A percentile compares a stretch with the other conserved stretches of the same genome.
Evolutionary conservation across 1,140 invertebrate species (phyloP).

Genomic region (Bursaphelenchus mucronatus): DNA sequence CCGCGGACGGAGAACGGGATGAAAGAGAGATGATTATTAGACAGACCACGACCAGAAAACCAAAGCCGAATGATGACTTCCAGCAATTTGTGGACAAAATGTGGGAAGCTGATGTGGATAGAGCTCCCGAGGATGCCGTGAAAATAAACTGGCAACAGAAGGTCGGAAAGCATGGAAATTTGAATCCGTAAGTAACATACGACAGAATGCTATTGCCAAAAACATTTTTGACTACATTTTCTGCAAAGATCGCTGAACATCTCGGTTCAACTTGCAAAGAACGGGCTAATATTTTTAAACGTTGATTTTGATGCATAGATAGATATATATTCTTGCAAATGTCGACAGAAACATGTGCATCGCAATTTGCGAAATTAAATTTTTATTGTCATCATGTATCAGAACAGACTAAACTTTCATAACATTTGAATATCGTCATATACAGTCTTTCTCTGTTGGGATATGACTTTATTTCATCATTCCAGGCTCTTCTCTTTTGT

Average conservation of each 20-base stretch:
- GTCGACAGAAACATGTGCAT: too few species aligned
- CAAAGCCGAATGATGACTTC: constrained; percentile 27
- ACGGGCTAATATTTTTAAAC: too few species aligned
- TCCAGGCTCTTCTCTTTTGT: constrained; percentile 42
- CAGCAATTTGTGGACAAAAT: constrained; percentile 46
- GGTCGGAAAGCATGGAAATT: constrained; percentile 11
- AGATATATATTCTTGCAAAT: too few species aligned
- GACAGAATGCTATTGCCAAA: constrained; percentile 18
- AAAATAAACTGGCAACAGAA: constrained; percentile 28
- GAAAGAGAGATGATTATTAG: not conserved
- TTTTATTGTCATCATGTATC: constrained; percentile 25
- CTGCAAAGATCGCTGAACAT: too few species aligned
- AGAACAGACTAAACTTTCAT: constrained; percentile 21
- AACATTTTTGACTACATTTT: too few species aligned
- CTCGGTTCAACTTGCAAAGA: too few species aligned
- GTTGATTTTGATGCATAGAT: too few species aligned
- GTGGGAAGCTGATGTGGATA: constrained; percentile 44
- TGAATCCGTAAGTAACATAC: constrained; percentile 6
- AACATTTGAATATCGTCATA: constrained; percentile 18
- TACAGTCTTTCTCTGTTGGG: not conserved
- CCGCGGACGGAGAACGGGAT: not conserved
- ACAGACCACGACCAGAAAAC: constrained; percentile 14
- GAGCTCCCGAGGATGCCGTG: constrained; percentile 9
- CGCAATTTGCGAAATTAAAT: not conserved
- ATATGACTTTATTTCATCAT: not conserved